Percentiles rank a stretch among this genome's conserved stretches.
These are phyloP conservation scores for Polia nebulosa DNA, from an alignment of 2,888 invertebrate genomes.

Conservation along the genomic window DNA sequence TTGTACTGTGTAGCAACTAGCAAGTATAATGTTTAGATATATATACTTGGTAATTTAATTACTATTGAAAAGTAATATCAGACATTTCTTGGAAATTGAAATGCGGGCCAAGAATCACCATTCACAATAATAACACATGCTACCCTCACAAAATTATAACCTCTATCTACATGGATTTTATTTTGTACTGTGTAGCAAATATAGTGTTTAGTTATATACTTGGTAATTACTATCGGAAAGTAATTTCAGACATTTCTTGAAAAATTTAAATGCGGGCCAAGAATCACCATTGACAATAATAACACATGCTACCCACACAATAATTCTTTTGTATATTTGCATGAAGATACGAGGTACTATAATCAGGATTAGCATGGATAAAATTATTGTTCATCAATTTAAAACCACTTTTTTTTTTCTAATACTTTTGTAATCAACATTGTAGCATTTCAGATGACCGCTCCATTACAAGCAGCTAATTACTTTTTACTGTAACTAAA, in stretches of 20 bases:
- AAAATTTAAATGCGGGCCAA: constrained; percentile 20
- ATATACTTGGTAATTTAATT: background rate
- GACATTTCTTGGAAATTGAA: constrained; percentile 40
- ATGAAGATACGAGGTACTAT: constrained; percentile 50
- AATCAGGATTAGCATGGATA: constrained; percentile 55
- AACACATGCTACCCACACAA: constrained; percentile 23
- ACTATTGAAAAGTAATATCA: constrained; percentile 3
- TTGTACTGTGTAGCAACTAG: background rate
- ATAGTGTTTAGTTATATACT: background rate
- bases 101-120: constrained; percentile 23
- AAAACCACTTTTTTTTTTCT: constrained; percentile 30
- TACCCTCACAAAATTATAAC: background rate
- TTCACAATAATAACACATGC: constrained; percentile 29
- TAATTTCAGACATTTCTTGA: constrained; percentile 32
- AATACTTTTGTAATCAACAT: constrained; percentile 45
- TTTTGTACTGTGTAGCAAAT: background rate
- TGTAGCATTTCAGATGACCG: constrained; percentile 53
- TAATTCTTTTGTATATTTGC: constrained; percentile 50
- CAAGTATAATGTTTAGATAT: background rate
- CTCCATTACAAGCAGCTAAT: constrained; percentile 49
- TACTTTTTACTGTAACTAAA: constrained; percentile 43
- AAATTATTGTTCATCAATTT: constrained; percentile 40
- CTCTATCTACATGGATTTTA: background rate
- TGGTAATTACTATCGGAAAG: constrained; percentile 3
- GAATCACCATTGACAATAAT: constrained; percentile 30